Evolutionary conservation across 1,140 invertebrate genomes (phyloP).

Genomic region (Solen grandis): DNA sequence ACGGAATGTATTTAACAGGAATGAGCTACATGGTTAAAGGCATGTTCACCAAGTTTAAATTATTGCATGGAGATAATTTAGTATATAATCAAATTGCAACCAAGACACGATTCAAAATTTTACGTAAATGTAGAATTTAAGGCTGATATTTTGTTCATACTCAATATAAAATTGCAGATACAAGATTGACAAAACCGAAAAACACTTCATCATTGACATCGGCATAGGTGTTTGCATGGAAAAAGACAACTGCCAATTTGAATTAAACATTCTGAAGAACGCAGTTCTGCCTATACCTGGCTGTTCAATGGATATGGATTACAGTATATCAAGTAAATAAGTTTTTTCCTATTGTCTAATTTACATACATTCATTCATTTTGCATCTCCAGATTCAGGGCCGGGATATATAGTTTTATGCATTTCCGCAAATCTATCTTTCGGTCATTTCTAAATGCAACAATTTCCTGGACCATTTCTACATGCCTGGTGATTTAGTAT

Average conservation of each 20-base stretch:
- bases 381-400: not conserved
- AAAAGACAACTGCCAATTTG: constrained; percentile 24
- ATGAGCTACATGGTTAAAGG: no score
- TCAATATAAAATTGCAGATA: constrained; percentile 9
- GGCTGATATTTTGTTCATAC: not conserved
- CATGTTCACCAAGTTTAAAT: no score
- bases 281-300: constrained; percentile 35
- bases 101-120: no score
- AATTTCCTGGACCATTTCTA: not conserved
- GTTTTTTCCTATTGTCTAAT: not conserved
- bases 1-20: no score
- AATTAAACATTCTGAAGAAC: constrained; percentile 7
- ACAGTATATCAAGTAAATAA: constrained; percentile 7
- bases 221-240: constrained; percentile 32
- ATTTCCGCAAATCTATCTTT: not conserved
- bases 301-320: not conserved
- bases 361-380: not conserved
- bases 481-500: no score
- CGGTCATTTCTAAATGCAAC: not conserved
- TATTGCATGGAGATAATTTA: no score
- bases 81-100: no score
- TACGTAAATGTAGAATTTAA: not conserved
- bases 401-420: no score
- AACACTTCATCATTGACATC: constrained; percentile 26
- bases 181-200: constrained; percentile 40